Base-by-base conservation (phyloP, 2,797 vertebrate species). In the Synanceia verrucosa region DNA sequence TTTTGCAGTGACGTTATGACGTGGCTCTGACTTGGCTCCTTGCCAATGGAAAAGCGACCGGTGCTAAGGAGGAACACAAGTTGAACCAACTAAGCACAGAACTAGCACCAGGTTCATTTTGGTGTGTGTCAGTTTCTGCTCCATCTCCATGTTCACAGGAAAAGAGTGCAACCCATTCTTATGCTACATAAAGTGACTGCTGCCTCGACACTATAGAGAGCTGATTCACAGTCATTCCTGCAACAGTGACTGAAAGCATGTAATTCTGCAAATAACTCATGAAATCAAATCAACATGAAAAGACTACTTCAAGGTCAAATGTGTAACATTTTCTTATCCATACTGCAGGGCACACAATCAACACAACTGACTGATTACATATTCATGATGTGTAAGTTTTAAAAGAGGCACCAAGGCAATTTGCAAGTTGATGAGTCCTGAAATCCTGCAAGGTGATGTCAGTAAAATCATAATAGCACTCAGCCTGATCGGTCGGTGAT, bases 341-440 rank as follows among this genome's bases (percentile, higher is more conserved):
- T 61, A 47, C 28, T 61, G 14, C 19, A 24, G 4, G 10, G 21
- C 21, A 36, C 16, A 48, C 21, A 48, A 28, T 33, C 41, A 46
- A 36, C 37, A 26, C 58, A 46, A 36, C 21, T 63, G 33, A 71
- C 57, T 36, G 50, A 53, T 24, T 51, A 36, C 60, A 36, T 72
- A 66, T 58, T 76, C 26, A 59, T 69, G 47, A 46, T 47, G 24
- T 57, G 64, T 26, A 24, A 16, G 6, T 57, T 44, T 65, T 50
- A 23, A 62, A 43, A 70, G 51, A 65, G 18, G 51, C 18, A 59
- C 41, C 7, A 51, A n/a, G 61, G 57, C 51, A 62, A 71, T 78
- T 65, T 64, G 48, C 37, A 71, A 65, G 44, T 57, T 67, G 51
- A 65, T 65, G 77, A 76, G 65, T 51, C 65, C 41, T 58, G 19